Evolutionary conservation across 2,797 vertebrate genomes (phyloP), one percentile per base, ranked within the genome.

Genomic region (Pseudomugil tenellus): DNA sequence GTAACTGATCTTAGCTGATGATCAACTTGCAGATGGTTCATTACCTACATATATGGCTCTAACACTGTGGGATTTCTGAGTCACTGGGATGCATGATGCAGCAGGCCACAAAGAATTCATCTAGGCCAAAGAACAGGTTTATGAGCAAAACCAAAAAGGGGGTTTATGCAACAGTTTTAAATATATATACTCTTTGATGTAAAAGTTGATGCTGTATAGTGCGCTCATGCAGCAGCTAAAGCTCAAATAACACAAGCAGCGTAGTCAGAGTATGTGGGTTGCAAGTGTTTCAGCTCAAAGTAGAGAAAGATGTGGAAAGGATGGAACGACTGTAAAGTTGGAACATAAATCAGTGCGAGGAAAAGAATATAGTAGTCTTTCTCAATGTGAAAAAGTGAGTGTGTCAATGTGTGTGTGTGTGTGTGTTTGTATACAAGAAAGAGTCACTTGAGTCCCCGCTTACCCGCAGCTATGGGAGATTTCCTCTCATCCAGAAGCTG

Each of bases 381-480:
- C 67, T 81, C 41, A 64, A 19, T 49, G 58, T 55, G 63, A 53
- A 81, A 17, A 55, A 68, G 70, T 43, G 19, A n/a, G 19, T 43
- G 41, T 43, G 19, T 7, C 7, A 14, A 16, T 37, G 43, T 41
- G 56, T 35, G 58, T 67, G 57, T 49, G 51, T 55, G 51, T 49
- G 55, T 35, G 65, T 51, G 59, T 26, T 54, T 59, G 72, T 53
- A 61, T 63, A 53, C 35, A 67, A 74, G 57, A 75, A 65, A 80
- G 70, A 77, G 51, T 34, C 69, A 74, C 72, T 83, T 61, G 58
- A 72, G 69, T 62, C 72, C 41, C 58, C 52, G 86, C 80, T 90
- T 96, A 99, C 98, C 98, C 93, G 97, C 98, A 84, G 97, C 96
- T 77, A 99, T 95, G 0, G 97, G 97, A 34, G 97, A 99, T 90